Conservation (phyloP, 1,140 invertebrate genomes). For the Acyrthosiphon pisum region DNA sequence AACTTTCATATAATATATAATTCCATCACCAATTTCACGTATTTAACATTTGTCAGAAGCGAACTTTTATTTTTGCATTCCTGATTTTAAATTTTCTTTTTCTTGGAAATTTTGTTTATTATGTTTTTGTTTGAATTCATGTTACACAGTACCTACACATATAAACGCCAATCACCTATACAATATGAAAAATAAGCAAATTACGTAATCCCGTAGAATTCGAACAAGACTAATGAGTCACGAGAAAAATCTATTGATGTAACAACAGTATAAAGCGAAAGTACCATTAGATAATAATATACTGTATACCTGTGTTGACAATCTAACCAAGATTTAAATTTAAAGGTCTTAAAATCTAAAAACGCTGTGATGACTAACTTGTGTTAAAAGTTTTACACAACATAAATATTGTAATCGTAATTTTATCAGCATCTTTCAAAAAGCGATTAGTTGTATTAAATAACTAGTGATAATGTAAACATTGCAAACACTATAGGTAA, state of each 20-base stretch:
- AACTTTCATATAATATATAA: background rate
- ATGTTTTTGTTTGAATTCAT: no score
- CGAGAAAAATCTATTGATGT: background rate
- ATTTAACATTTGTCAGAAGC: no score
- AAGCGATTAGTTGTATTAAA: background rate
- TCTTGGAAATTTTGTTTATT: no score
- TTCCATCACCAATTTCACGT: background rate
- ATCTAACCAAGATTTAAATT: background rate
- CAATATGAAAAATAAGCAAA: background rate
- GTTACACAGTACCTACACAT: no score
- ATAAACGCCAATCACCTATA: no score
- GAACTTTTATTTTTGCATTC: no score
- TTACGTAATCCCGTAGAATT: background rate
- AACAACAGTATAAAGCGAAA: background rate
- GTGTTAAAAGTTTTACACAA: background rate
- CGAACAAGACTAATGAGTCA: background rate
- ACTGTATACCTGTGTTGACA: background rate
- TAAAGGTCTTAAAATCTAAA: background rate
- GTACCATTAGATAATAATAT: background rate
- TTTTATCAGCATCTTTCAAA: background rate
- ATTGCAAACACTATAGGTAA: background rate
- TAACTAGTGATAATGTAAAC: background rate
- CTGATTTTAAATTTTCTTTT: no score
- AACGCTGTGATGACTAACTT: background rate
- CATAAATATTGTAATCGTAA: background rate